phyloP scores from a whole-genome alignment of 2,888 invertebrate genomes.

The Ormyrus nitidulus region DNA sequence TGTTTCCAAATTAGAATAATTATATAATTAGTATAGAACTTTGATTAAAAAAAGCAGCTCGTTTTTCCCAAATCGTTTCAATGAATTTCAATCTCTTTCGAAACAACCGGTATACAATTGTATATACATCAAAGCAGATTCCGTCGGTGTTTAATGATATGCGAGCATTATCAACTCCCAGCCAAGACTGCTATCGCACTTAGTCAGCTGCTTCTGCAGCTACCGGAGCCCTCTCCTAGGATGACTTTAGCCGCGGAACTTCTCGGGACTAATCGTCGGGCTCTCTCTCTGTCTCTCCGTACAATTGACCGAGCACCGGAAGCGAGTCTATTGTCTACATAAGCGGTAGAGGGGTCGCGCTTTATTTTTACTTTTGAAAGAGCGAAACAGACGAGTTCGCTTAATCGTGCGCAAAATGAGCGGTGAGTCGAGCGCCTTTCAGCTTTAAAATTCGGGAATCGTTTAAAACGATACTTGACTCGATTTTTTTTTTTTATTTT shows the following conservation, averaged over 20 bases:
- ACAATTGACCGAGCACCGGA: conserved; percentile 47
- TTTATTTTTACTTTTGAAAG: conserved; percentile 8
- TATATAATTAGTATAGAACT: too few species aligned
- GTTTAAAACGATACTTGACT: background rate
- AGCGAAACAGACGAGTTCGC: background rate
- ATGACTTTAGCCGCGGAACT: background rate
- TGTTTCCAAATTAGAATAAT: too few species aligned
- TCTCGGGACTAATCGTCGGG: conserved; percentile 7
- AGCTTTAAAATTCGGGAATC: background rate
- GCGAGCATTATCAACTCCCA: conserved; percentile 55
- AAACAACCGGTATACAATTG: too few species aligned
- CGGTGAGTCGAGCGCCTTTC: too few species aligned
- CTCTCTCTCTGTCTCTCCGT: background rate
- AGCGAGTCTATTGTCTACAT: conserved; percentile 39
- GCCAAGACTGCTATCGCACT: conserved; percentile 5
- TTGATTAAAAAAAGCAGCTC: too few species aligned
- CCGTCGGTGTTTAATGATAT: conserved; percentile 51
- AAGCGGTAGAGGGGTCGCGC: background rate
- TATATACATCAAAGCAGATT: too few species aligned
- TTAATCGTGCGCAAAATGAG: conserved; percentile 7
- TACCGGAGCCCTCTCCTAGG: background rate
- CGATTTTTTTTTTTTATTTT: too few species aligned
- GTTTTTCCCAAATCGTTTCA: too few species aligned
- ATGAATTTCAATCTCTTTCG: too few species aligned
- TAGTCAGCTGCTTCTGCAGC: conserved; percentile 1